A percentile compares a stretch with the other conserved stretches of the same genome.
These are phyloP conservation scores for Lycocerus yunnanus DNA, from an alignment of 2,888 invertebrate species.

Conservation along the genomic window DNA sequence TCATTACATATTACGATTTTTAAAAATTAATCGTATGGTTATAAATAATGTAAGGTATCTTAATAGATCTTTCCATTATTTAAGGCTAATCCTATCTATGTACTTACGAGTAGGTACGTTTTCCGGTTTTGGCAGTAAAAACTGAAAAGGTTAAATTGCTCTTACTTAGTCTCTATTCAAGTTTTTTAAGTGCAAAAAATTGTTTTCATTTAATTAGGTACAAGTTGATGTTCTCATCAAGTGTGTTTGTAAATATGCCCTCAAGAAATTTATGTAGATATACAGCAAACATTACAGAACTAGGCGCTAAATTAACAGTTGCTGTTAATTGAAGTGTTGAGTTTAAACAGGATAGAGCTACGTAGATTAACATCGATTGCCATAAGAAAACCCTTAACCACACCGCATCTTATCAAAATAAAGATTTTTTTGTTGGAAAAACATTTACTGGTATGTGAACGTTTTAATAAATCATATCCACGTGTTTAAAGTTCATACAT, in stretches of 20 bases:
- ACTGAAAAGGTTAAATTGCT: not conserved
- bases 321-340: not conserved
- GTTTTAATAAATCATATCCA: not conserved
- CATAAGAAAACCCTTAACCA: not conserved
- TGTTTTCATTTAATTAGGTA: not conserved
- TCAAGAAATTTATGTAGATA: constrained; percentile 1
- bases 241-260: not conserved
- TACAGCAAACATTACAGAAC: not conserved
- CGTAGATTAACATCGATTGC: not conserved
- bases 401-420: not conserved
- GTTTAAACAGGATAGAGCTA: not conserved
- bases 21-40: not conserved
- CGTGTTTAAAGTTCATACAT: not conserved
- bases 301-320: not conserved
- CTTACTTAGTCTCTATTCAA: not conserved
- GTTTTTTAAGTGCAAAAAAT: not conserved
- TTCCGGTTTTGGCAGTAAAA: not conserved
- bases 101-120: not conserved
- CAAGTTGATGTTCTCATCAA: not conserved
- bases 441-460: not conserved
- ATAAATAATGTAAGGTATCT: not conserved
- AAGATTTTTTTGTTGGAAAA: not conserved
- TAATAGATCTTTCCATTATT: not conserved
- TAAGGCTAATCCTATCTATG: not conserved
- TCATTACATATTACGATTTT: not conserved